Percentiles rank a stretch among this genome's conserved stretches.
These are phyloP conservation scores for Elaphurus davidianus DNA, from an alignment of 2,113 vertebrate genomes.

Conservation along the genomic window DNA sequence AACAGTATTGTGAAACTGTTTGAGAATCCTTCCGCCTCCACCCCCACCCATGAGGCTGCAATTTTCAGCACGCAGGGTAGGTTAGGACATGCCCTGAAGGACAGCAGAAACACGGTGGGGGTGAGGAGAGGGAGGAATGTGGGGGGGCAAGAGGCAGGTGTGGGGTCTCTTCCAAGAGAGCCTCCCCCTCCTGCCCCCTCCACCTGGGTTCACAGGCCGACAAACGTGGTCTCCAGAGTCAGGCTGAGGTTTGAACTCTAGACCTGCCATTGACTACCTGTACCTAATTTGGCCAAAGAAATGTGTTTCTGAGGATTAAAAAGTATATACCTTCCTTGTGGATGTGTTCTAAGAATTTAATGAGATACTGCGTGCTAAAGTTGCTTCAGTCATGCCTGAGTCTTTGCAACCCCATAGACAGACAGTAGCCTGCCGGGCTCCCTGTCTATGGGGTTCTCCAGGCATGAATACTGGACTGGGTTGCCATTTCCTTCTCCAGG, in stretches of 20 bases:
- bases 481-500: not conserved
- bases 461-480: not conserved
- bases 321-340: not conserved
- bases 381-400: not conserved
- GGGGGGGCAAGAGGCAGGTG: not conserved
- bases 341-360: not conserved
- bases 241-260: not conserved
- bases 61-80: not conserved
- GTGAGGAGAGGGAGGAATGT: too few relatives aligned
- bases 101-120: accelerated
- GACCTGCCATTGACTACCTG: not conserved
- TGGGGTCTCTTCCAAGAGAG: too few relatives aligned
- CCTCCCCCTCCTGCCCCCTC: not conserved
- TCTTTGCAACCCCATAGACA: not conserved
- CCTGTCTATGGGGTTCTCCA: not conserved
- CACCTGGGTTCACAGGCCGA: not conserved
- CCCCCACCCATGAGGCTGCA: not conserved
- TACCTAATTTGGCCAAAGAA: not conserved
- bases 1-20: accelerated
- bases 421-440: not conserved
- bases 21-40: not conserved
- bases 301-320: not conserved
- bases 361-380: not conserved
- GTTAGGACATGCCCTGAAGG: not conserved
- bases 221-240: not conserved